A percentile compares a stretch with the other conserved stretches of the same genome.
Conservation (phyloP, 1,140 invertebrate species). For the Phthorimaea operculella region DNA sequence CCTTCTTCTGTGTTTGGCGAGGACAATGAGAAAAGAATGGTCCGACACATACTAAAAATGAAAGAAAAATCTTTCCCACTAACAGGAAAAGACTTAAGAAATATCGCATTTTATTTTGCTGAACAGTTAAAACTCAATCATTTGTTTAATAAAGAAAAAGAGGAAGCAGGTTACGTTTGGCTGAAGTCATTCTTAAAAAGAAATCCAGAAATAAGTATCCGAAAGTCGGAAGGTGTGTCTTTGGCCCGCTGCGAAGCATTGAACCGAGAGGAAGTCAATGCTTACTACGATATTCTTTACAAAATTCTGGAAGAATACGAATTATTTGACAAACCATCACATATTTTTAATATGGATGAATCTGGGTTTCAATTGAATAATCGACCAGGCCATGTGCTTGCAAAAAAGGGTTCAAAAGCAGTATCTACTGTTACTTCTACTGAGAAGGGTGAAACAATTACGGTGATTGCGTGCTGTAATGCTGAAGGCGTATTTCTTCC, state of each 20-base stretch:
- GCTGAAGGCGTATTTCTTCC: too few species aligned
- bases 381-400: not conserved
- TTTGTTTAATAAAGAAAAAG: not conserved
- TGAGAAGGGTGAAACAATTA: too few species aligned
- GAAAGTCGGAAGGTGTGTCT: not conserved
- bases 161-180: not conserved
- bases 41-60: not conserved
- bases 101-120: not conserved
- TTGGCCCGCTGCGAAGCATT: not conserved
- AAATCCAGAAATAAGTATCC: not conserved
- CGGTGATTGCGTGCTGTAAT: too few species aligned
- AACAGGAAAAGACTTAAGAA: not conserved
- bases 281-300: not conserved
- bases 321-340: not conserved
- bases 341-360: slow-evolving; percentile 1
- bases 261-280: not conserved
- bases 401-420: too few species aligned
- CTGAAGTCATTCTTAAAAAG: not conserved
- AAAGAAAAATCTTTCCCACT: not conserved
- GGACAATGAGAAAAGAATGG: too few species aligned
- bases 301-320: not conserved
- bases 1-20: too few species aligned
- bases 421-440: too few species aligned
- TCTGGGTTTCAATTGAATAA: slow-evolving; percentile 1
- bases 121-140: not conserved